These are phyloP conservation scores for Agrochola circellaris DNA, from an alignment of 2,888 invertebrate genomes.

Conservation along the genomic window DNA sequence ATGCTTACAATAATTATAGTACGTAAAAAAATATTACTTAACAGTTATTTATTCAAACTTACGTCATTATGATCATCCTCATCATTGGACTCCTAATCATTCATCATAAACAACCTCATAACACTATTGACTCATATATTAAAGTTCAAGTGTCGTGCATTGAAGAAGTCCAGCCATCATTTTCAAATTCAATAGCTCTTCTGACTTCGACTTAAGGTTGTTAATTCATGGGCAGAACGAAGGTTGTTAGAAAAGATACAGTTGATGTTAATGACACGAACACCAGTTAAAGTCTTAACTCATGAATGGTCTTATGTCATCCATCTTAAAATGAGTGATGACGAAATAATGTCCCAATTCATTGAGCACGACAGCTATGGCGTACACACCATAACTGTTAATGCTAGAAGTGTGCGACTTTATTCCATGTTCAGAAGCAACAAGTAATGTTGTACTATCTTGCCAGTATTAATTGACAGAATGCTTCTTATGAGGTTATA, in stretches of 20 bases:
- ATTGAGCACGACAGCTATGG: constrained; percentile 5
- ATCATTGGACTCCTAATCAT: constrained; percentile 29
- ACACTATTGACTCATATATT: constrained; percentile 43
- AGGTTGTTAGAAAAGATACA: neutral
- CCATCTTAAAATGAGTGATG: constrained; percentile 22
- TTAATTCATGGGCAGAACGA: neutral
- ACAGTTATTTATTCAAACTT: constrained; percentile 29
- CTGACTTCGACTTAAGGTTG: neutral
- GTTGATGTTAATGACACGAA: constrained; percentile 23
- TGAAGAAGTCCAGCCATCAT: constrained; percentile 12
- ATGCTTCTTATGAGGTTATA: neutral
- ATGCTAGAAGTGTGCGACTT: neutral
- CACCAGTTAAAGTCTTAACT: constrained; percentile 38
- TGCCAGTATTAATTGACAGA: neutral
- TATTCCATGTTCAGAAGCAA: neutral
- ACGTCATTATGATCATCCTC: constrained; percentile 30
- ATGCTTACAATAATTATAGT: constrained; percentile 10
- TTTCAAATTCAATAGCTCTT: neutral
- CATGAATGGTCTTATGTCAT: constrained; percentile 41
- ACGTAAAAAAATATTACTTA: constrained; percentile 11
- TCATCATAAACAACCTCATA: constrained; percentile 38
- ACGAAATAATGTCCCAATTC: constrained; percentile 19
- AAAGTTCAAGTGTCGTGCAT: constrained; percentile 19
- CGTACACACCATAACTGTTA: neutral
- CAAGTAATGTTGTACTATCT: neutral